Evolutionary conservation across 2,113 vertebrate genomes (phyloP).

Genomic region (Lonchura striata): DNA sequence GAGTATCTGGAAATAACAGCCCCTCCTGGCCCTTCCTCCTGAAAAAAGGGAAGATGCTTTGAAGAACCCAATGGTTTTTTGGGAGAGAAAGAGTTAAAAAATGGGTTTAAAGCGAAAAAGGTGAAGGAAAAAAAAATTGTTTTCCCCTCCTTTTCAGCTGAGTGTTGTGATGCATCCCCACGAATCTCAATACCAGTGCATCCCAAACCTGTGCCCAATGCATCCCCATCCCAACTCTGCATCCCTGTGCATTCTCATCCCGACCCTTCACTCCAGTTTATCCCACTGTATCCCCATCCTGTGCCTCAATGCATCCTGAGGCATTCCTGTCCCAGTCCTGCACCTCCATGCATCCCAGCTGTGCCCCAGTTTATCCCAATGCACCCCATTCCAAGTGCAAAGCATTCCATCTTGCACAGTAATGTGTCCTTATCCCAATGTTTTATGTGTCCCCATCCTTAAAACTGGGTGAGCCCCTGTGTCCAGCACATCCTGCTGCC

Average conservation of each 20-base stretch:
- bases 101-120: not conserved
- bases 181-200: not conserved
- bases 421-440: rapidly evolving
- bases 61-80: rapidly evolving
- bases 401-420: not conserved
- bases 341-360: not conserved
- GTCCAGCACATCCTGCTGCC: not conserved
- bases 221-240: not conserved
- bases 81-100: not conserved
- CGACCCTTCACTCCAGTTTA: rapidly evolving
- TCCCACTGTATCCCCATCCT: not conserved
- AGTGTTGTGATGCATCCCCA: not conserved
- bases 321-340: not conserved
- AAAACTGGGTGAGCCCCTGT: rapidly evolving
- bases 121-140: not conserved
- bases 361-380: not conserved
- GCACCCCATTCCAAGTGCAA: not conserved
- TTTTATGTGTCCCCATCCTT: not conserved
- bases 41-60: not conserved
- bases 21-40: not conserved
- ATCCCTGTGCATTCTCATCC: not conserved
- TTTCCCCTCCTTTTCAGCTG: rapidly evolving
- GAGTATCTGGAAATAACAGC: not conserved
- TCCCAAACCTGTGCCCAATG: not conserved
- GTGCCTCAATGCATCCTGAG: not conserved